Percentiles rank a stretch among this genome's conserved stretches.
Conservation (phyloP, 2,797 vertebrate genomes). For the Anomalospiza imberbis region DNA sequence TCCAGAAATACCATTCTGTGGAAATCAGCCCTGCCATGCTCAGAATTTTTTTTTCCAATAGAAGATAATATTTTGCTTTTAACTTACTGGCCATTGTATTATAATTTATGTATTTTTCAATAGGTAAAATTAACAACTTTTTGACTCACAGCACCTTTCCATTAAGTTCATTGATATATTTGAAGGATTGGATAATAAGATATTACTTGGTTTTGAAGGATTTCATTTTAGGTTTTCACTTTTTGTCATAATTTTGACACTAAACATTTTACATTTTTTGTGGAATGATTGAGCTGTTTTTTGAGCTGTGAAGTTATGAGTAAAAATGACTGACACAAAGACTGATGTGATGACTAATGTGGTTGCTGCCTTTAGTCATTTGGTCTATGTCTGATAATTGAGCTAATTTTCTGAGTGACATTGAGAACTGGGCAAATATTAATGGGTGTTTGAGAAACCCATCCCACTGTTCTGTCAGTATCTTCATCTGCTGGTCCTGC, state of each 20-base stretch:
- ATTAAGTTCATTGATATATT: not conserved
- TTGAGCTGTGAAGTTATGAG: not conserved
- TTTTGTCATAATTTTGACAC: not conserved
- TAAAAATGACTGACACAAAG: not conserved
- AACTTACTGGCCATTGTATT: not conserved
- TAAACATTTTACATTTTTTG: not conserved
- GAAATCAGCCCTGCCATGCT: not conserved
- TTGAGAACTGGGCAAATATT: not conserved
- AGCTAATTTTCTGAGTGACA: not conserved
- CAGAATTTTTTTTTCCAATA: not conserved
- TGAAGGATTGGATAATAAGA: not conserved
- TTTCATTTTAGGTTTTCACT: not conserved
- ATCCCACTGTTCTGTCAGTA: not conserved
- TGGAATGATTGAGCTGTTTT: not conserved
- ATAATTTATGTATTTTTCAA: not conserved
- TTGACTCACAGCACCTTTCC: not conserved
- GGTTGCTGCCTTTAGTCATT: not conserved
- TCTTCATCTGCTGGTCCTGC: not conserved
- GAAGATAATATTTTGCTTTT: not conserved
- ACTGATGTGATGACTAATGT: not conserved
- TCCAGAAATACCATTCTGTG: not conserved
- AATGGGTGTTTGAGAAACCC: not conserved
- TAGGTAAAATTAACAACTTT: not conserved
- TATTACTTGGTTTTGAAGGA: not conserved
- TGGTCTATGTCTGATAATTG: not conserved